Evolutionary conservation across 2,888 invertebrate genomes (phyloP).

Genomic region (Leistus spinibarbis): DNA sequence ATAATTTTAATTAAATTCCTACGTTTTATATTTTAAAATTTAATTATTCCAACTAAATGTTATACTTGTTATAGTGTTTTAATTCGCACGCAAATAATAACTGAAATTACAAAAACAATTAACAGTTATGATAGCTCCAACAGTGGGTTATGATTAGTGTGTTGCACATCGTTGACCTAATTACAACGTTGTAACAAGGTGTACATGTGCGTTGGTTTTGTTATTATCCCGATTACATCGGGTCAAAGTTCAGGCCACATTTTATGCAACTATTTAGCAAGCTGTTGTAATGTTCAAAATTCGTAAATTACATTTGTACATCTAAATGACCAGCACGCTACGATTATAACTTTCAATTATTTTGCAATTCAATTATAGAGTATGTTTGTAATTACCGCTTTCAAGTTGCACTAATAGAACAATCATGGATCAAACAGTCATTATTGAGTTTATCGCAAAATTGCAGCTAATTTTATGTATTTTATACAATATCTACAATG

Average conservation of each 20-base stretch:
- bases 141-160: not conserved
- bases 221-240: not conserved
- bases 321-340: not conserved
- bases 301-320: not conserved
- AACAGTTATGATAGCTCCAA: not conserved
- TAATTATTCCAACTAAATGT: too few species aligned
- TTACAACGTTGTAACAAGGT: not conserved
- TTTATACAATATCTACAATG: too few species aligned
- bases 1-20: too few species aligned
- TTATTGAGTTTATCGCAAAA: not conserved
- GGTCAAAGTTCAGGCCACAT: not conserved
- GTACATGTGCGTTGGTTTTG: not conserved
- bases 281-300: not conserved
- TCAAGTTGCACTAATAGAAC: not conserved
- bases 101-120: not conserved
- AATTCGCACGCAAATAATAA: not conserved
- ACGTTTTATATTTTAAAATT: too few species aligned
- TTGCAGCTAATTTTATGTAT: too few species aligned
- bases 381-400: not conserved
- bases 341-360: not conserved
- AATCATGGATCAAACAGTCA: not conserved
- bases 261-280: not conserved
- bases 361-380: not conserved
- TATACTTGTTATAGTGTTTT: not conserved
- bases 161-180: not conserved